Evolutionary conservation across 1,140 invertebrate species (phyloP).

Genomic region (Drosophila nigromelanica): DNA sequence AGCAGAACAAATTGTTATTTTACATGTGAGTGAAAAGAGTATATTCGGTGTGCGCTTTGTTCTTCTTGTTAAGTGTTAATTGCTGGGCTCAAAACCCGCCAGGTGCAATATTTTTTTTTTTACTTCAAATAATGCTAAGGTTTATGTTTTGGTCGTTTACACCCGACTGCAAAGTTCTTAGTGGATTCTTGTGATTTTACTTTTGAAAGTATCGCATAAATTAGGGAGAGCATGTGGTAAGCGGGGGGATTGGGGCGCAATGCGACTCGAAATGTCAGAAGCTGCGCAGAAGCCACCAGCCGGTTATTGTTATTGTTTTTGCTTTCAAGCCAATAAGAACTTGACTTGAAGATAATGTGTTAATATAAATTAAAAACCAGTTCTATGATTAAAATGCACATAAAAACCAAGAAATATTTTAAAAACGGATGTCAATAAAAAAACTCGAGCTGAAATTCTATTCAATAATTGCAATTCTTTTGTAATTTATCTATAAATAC

Average conservation of each 20-base stretch:
- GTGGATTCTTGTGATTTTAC: neutral
- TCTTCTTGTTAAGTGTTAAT: too few relatives aligned
- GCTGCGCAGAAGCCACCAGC: slow-evolving; percentile 28
- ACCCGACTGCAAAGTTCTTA: too few relatives aligned
- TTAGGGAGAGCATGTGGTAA: neutral
- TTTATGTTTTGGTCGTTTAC: too few relatives aligned
- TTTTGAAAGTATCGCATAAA: slow-evolving; percentile 33
- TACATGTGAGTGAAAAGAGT: neutral
- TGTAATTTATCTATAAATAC: too few relatives aligned
- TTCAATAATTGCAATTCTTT: too few relatives aligned
- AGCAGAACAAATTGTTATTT: slow-evolving; percentile 16
- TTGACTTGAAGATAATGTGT: slow-evolving; percentile 1
- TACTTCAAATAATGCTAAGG: too few relatives aligned
- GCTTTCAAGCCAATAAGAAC: slow-evolving; percentile 14
- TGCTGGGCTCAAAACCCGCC: too few relatives aligned
- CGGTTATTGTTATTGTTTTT: slow-evolving; percentile 48
- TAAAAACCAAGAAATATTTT: neutral
- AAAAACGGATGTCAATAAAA: neutral
- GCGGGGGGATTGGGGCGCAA: neutral
- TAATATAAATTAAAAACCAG: slow-evolving; percentile 3
- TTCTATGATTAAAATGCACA: slow-evolving; percentile 4
- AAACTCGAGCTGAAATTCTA: neutral
- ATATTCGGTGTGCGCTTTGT: too few relatives aligned
- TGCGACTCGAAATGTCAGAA: slow-evolving; percentile 60
- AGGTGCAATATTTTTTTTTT: too few relatives aligned